These are phyloP conservation scores for Darevskia mixta DNA, from an alignment of 2,797 vertebrate genomes.

Conservation along the genomic window DNA sequence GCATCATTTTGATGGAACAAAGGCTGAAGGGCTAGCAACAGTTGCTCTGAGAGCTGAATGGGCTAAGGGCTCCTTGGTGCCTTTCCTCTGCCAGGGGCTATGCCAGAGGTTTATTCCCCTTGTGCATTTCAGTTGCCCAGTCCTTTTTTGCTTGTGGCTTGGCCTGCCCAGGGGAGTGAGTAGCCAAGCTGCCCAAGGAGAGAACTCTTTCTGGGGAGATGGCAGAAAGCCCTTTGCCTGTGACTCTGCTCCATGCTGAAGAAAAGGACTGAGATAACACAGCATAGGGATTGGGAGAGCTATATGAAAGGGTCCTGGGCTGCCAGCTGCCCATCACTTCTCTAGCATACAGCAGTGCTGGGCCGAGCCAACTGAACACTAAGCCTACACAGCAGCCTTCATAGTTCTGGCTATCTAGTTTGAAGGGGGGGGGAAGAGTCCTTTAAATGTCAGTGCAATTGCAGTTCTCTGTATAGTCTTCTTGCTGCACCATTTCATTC, in stretches of 20 bases:
- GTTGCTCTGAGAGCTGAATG: background rate
- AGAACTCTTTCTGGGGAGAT: background rate
- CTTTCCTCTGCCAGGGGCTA: background rate
- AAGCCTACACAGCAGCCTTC: fast-evolving
- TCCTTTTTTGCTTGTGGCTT: background rate
- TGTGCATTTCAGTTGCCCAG: background rate
- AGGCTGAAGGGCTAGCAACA: background rate
- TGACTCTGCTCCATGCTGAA: background rate
- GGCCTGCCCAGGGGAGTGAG: background rate
- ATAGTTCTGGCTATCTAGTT: background rate
- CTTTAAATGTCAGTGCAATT: background rate
- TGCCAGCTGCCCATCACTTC: background rate
- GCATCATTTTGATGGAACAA: background rate
- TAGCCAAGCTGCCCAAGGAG: background rate
- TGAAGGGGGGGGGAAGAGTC: background rate
- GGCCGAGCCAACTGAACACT: background rate
- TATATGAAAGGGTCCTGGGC: background rate
- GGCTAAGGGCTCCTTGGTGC: background rate
- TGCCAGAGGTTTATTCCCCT: background rate
- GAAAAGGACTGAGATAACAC: background rate
- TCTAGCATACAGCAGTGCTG: fast-evolving
- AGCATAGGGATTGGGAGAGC: background rate
- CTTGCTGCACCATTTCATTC: background rate
- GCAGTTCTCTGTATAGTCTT: background rate
- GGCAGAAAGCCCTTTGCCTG: background rate